Evolutionary conservation across 2,797 vertebrate genomes (phyloP).

Genomic region (Aselliscus stoliczkanus): DNA sequence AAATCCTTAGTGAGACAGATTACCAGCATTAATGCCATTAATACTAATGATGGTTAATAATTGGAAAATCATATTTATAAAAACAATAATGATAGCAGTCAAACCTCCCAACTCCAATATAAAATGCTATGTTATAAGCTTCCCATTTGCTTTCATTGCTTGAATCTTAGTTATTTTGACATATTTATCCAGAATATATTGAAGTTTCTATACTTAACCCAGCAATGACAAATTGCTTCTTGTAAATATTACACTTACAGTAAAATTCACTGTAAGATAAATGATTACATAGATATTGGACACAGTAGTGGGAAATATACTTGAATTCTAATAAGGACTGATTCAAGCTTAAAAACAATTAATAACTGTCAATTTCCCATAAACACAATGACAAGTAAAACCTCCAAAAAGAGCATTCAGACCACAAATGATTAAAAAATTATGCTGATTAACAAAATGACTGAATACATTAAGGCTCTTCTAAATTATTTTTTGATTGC

Average conservation of each 20-base stretch:
- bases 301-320: conserved; percentile 71
- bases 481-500: conserved; percentile 6
- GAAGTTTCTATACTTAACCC: conserved; percentile 66
- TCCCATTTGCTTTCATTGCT: conserved; percentile 30
- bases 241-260: conserved; percentile 79
- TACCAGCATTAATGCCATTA: conserved; percentile 60
- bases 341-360: conserved; percentile 64
- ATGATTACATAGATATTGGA: conserved; percentile 67
- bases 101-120: not conserved
- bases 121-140: conserved; percentile 5
- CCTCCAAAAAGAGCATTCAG: conserved; percentile 37
- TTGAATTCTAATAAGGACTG: conserved; percentile 75
- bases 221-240: conserved; percentile 78
- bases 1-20: conserved; percentile 63
- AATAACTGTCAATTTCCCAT: conserved; percentile 69
- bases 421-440: conserved; percentile 48
- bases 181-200: conserved; percentile 70
- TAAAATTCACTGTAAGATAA: conserved; percentile 78
- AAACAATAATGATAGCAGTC: conserved; percentile 40
- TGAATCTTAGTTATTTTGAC: conserved; percentile 67
- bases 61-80: conserved; percentile 65
- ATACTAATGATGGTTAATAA: conserved; percentile 70
- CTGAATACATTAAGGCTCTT: conserved; percentile 10
- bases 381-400: conserved; percentile 58
- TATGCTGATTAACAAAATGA: conserved; percentile 52